A percentile compares a stretch with the other conserved stretches of the same genome.
phyloP scores from a whole-genome alignment of 1,140 invertebrate species.

The Eubasilissa regina region DNA sequence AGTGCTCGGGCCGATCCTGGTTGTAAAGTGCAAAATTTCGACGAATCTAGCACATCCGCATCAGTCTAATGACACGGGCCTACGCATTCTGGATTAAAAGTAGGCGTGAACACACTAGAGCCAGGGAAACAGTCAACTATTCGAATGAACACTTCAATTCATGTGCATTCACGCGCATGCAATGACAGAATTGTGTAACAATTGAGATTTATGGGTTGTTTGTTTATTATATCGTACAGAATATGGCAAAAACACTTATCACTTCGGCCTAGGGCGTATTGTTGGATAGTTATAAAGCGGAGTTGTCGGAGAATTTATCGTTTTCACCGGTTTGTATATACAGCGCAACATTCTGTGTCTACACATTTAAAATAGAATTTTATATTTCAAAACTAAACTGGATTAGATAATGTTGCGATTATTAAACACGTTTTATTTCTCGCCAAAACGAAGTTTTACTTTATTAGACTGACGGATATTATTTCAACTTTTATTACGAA shows the following conservation, averaged over 20 bases:
- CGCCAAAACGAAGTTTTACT: too few species aligned
- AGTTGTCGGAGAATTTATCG: too few species aligned
- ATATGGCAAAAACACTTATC: not conserved
- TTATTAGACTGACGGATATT: too few species aligned
- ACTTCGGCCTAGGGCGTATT: not conserved
- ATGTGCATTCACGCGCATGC: not conserved
- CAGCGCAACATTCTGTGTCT: too few species aligned
- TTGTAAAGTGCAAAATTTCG: not conserved
- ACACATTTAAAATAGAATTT: too few species aligned
- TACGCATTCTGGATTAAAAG: not conserved
- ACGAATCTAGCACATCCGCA: not conserved
- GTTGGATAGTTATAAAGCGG: too few species aligned
- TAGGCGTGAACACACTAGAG: not conserved
- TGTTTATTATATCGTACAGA: not conserved
- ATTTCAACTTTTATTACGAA: too few species aligned
- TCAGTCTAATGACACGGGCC: not conserved
- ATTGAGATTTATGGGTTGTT: conserved; percentile 16
- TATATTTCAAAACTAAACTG: too few species aligned
- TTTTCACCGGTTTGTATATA: too few species aligned
- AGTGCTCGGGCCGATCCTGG: too few species aligned
- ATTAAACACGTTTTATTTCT: too few species aligned
- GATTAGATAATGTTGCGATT: too few species aligned
- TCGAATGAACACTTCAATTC: not conserved
- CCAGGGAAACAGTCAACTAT: not conserved
- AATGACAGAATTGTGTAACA: not conserved